phyloP scores from a whole-genome alignment of 2,888 invertebrate genomes.

The Pyrgus malvae region DNA sequence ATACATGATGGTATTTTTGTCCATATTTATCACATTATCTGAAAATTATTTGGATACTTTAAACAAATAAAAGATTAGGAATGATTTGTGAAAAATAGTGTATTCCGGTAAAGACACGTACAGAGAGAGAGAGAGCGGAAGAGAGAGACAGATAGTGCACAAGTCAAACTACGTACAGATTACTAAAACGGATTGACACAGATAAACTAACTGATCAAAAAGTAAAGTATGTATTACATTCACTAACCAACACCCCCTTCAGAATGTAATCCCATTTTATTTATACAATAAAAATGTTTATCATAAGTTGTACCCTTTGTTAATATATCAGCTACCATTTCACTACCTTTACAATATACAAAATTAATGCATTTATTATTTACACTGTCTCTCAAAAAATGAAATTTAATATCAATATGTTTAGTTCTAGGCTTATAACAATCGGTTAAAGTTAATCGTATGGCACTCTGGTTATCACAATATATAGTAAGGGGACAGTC shows the following conservation, averaged over 20 bases:
- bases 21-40: too few species aligned
- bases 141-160: too few species aligned
- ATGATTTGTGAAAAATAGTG: too few species aligned
- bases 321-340: slow-evolving; percentile 2
- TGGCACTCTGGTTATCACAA: slow-evolving; percentile 26
- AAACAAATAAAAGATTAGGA: too few species aligned
- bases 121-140: too few species aligned
- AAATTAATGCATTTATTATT: background rate
- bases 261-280: background rate
- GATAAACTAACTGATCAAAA: too few species aligned
- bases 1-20: too few species aligned
- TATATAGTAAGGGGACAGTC: slow-evolving; percentile 5
- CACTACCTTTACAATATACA: background rate
- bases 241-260: background rate
- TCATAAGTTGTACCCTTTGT: background rate
- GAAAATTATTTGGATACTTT: too few species aligned
- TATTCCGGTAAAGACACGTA: too few species aligned
- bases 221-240: too few species aligned
- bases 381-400: background rate
- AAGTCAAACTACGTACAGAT: too few species aligned
- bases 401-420: background rate
- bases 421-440: background rate
- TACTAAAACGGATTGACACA: too few species aligned
- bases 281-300: background rate
- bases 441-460: background rate